Percentiles rank a stretch among this genome's conserved stretches.
These are phyloP conservation scores for Oscheius sp. DNA, from an alignment of 2,888 invertebrate species.

Conservation along the genomic window DNA sequence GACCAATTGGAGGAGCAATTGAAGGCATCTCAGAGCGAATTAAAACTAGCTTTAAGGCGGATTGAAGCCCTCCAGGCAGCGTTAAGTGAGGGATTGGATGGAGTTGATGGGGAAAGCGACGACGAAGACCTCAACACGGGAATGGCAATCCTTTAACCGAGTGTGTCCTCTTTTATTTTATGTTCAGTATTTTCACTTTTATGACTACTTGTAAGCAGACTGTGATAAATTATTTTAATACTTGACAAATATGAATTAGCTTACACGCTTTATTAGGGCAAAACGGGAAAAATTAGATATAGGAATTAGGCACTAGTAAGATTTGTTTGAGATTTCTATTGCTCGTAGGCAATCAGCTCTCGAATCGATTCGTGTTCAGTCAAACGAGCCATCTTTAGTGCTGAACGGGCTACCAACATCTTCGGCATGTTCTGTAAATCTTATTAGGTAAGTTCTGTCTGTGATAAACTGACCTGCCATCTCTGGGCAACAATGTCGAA, in stretches of 20 bases:
- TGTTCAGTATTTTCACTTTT: no score
- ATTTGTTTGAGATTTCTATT: neutral
- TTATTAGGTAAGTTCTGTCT: neutral
- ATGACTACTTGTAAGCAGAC: no score
- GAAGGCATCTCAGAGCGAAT: slow-evolving; percentile 76
- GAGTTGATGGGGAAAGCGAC: slow-evolving; percentile 3
- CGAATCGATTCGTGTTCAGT: slow-evolving; percentile 39
- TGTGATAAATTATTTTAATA: no score
- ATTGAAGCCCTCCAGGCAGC: slow-evolving; percentile 75
- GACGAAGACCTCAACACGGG: slow-evolving; percentile 25
- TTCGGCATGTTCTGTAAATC: slow-evolving; percentile 31
- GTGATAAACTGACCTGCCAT: slow-evolving; percentile 1
- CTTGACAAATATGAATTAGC: no score
- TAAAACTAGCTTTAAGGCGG: slow-evolving; percentile 85
- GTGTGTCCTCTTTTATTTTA: neutral
- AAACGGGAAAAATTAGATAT: no score
- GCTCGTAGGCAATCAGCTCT: slow-evolving; percentile 33
- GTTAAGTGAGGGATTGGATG: slow-evolving; percentile 30
- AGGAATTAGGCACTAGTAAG: slow-evolving; percentile 1
- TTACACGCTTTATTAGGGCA: no score
- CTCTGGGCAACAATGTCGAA: slow-evolving; percentile 16
- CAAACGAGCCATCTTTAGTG: slow-evolving; percentile 35
- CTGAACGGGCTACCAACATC: slow-evolving; percentile 38
- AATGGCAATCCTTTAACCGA: slow-evolving; percentile 3
- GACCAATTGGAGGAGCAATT: slow-evolving; percentile 41